Percentiles rank a stretch among this genome's conserved stretches.
Evolutionary conservation across 2,113 vertebrate species (phyloP).

Genomic region (Cynopterus brachyotis): DNA sequence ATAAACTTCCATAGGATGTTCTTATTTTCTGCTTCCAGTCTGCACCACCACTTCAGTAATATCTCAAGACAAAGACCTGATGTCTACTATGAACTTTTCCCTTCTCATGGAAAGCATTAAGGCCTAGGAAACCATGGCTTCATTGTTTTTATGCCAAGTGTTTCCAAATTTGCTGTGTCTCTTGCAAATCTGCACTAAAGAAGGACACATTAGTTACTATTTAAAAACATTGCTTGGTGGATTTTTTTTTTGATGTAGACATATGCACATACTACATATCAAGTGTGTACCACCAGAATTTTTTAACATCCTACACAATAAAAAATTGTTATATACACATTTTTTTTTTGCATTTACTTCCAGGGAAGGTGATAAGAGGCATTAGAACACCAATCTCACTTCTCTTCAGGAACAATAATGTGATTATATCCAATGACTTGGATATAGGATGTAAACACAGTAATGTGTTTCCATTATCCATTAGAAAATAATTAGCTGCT

Average conservation of each 20-base stretch:
- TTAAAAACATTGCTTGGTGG: not conserved
- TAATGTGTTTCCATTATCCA: not conserved
- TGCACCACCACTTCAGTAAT: too few species aligned
- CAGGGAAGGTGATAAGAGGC: not conserved
- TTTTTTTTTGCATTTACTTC: not conserved
- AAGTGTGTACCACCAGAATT: not conserved
- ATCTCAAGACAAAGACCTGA: not conserved
- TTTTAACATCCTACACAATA: not conserved
- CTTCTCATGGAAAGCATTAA: not conserved
- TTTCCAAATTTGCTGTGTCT: not conserved
- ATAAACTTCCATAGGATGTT: not conserved
- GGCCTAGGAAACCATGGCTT: not conserved
- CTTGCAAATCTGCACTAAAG: not conserved
- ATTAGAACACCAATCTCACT: not conserved
- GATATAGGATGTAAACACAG: not conserved
- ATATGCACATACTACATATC: not conserved
- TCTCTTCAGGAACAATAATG: not conserved
- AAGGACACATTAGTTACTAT: not conserved
- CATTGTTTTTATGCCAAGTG: not conserved
- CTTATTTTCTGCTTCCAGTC: not conserved
- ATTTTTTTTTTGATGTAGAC: not conserved
- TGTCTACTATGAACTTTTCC: not conserved
- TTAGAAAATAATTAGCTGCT: not conserved
- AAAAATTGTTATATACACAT: not conserved
- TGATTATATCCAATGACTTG: not conserved